phyloP scores from a whole-genome alignment of 2,888 invertebrate genomes.

The Calephelis perditalis region DNA sequence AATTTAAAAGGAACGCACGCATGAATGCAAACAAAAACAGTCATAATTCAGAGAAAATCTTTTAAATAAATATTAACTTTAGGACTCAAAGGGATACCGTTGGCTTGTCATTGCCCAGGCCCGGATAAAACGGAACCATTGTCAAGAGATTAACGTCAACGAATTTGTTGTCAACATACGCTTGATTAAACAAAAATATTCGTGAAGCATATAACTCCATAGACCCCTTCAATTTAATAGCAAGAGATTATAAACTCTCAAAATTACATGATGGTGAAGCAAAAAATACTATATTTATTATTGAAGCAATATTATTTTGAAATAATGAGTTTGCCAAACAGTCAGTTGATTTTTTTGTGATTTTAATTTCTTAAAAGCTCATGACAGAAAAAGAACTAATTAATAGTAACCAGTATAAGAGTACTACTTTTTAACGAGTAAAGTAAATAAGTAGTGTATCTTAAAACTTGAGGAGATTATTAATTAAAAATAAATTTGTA shows the following conservation, averaged over 20 bases:
- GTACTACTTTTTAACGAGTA: too few species aligned
- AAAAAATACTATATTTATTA: too few species aligned
- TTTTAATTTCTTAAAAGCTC: too few species aligned
- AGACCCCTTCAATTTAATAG: conserved; percentile 1
- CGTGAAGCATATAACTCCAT: conserved; percentile 46
- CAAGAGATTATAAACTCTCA: conserved; percentile 3
- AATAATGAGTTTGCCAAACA: too few species aligned
- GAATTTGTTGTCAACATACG: conserved; percentile 74
- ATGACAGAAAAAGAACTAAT: too few species aligned
- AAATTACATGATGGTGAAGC: too few species aligned
- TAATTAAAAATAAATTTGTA: too few species aligned
- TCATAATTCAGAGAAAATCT: conserved; percentile 3
- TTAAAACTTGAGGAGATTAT: too few species aligned
- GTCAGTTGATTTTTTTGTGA: too few species aligned
- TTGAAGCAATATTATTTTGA: too few species aligned
- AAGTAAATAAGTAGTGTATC: too few species aligned
- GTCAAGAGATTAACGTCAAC: conserved; percentile 75
- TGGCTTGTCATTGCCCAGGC: conserved; percentile 47
- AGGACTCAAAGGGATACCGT: conserved; percentile 53
- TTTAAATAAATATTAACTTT: conserved; percentile 58
- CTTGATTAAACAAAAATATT: conserved; percentile 74
- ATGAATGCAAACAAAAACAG: conserved; percentile 35
- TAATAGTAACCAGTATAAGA: too few species aligned
- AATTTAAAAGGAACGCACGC: conserved; percentile 32
- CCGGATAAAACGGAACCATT: conserved; percentile 65